Evolutionary conservation across 2,888 invertebrate species (phyloP).

Genomic region (Lasius platythorax): DNA sequence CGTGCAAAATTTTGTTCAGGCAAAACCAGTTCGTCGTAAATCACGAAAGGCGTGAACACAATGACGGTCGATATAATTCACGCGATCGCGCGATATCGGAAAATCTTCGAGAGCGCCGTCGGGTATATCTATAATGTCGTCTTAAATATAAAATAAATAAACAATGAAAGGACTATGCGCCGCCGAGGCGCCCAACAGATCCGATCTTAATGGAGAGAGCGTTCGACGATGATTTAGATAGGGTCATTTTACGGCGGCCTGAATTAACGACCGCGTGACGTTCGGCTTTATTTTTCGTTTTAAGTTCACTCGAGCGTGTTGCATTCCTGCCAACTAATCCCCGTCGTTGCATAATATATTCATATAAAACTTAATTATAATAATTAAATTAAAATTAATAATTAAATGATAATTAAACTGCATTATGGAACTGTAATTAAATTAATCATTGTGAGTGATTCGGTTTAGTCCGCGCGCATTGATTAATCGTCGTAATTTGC

Average conservation of each 20-base stretch:
- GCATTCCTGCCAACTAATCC: neutral
- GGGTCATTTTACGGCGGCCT: conserved; percentile 27
- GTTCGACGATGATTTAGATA: conserved; percentile 45
- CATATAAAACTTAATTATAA: conserved; percentile 2
- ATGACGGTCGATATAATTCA: conserved; percentile 62
- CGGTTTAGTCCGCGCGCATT: conserved; percentile 1
- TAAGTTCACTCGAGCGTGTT: conserved; percentile 33
- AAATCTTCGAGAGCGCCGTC: conserved; percentile 17
- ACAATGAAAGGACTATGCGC: conserved; percentile 2
- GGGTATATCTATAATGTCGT: conserved; percentile 47
- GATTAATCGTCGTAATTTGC: conserved; percentile 18
- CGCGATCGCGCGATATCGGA: conserved; percentile 61
- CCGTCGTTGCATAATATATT: conserved; percentile 25
- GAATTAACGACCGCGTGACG: conserved; percentile 22
- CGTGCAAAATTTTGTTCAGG: conserved; percentile 67
- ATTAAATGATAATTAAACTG: conserved; percentile 19
- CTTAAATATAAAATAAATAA: conserved; percentile 57
- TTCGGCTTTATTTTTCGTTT: neutral
- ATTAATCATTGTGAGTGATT: conserved; percentile 11
- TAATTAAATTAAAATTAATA: neutral
- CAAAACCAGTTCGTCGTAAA: conserved; percentile 68
- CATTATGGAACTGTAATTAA: conserved; percentile 36
- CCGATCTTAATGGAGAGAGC: conserved; percentile 26
- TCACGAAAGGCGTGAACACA: conserved; percentile 70
- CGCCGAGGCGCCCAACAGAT: neutral